phyloP scores from a whole-genome alignment of 2,113 vertebrate species.

The Phodopus roborovskii region DNA sequence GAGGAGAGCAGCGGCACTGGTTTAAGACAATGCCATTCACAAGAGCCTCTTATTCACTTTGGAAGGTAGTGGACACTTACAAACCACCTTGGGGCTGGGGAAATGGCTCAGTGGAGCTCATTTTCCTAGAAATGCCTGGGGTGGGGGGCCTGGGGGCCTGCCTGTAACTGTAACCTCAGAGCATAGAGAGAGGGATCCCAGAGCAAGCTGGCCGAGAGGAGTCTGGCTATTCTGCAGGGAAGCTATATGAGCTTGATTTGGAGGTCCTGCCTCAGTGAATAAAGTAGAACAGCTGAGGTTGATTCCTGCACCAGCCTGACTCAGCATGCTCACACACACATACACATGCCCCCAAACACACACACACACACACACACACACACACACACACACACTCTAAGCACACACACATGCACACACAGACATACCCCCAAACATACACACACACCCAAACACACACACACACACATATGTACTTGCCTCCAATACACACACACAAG shows the following conservation, averaged over 20 bases:
- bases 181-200: neutral
- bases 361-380: neutral
- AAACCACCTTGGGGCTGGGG: neutral
- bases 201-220: neutral
- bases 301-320: neutral
- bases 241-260: neutral
- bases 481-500: no score
- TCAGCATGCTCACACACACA: neutral
- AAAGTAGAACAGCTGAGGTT: neutral
- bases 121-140: neutral
- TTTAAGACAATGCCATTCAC: neutral
- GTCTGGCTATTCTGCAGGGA: neutral
- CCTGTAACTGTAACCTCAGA: neutral
- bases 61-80: constrained; percentile 37
- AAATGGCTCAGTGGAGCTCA: neutral
- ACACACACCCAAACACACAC: neutral
- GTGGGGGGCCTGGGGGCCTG: neutral
- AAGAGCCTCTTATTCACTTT: neutral
- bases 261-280: neutral
- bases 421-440: neutral
- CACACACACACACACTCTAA: neutral
- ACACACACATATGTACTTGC: neutral
- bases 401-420: neutral
- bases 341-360: no score
- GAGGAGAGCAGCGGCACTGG: neutral